Base-by-base conservation (phyloP, 2,888 invertebrate species). In the Acleris emargana region DNA sequence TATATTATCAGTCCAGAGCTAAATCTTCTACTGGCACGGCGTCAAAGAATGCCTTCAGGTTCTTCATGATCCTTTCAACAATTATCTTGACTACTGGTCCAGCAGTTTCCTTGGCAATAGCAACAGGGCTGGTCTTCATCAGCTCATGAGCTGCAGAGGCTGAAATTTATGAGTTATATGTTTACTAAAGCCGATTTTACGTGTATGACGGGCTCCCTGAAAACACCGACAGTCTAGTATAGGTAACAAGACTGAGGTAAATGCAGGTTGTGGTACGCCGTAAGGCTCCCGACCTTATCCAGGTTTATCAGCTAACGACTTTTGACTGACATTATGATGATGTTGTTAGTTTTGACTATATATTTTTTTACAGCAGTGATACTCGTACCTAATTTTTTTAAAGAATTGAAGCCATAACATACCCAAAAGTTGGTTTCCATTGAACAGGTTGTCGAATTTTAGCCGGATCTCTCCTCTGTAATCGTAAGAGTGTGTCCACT, bases 361-460 rank as follows among this genome's bases (percentile, higher is more conserved):
- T 3, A 2, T 2, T 4, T 13, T 38, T 32, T 13, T 4, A 13
- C 13, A 38, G 38, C 11, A 13, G 13, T 38, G 9, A 38, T 38
- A 38, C 32, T 3, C 3, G 4, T 13, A 38, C 0, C 3, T 32
- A 3, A 32, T 11, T 11, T 11, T 11, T 32, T 7, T 6, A 7
- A 25, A 28, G 0, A 32, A 32, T 13, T 38, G 4, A 38, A 13
- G 0, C 13, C 38, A 38, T 38, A 38, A 42, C 77, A 67, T 72
- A 88, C 88, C 82, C 47, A 88, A 72, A 58, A 77, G 49, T 73
- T 84, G 77, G 53, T 87, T 87, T 68, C 84, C 85, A 25, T 76
- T 71, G 68, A 87, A 88, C 0, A 89, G 73, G 67, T 87, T 87
- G 22, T 83, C 82, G 6, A 89, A 74, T 13, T 79, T 71, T 6